phyloP scores from a whole-genome alignment of 2,888 invertebrate genomes.

The Machimus rusticus region DNA sequence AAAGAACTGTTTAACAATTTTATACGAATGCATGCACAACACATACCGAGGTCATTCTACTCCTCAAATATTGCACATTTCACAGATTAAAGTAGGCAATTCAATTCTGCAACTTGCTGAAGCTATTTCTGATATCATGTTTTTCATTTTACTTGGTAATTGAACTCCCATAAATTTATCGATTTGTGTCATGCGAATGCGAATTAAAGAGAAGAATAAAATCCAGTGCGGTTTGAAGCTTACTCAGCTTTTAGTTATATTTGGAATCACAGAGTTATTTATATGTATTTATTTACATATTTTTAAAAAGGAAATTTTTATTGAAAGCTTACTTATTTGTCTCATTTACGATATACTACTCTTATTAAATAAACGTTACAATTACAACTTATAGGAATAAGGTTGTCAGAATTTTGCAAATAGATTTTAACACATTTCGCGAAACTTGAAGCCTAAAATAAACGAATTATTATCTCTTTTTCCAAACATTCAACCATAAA shows the following conservation, averaged over 20 bases:
- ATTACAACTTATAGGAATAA: background rate
- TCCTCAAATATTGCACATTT: background rate
- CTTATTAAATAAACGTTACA: no score
- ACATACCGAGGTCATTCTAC: background rate
- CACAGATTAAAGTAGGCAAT: background rate
- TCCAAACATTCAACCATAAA: background rate
- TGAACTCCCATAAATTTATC: background rate
- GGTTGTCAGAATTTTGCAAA: background rate
- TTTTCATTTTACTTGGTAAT: background rate
- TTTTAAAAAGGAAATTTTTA: background rate
- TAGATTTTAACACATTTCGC: background rate
- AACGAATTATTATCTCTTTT: background rate
- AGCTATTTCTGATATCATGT: background rate
- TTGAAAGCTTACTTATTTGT: no score
- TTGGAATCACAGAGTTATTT: background rate
- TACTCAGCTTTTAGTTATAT: background rate
- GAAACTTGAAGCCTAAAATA: background rate
- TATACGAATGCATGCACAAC: background rate
- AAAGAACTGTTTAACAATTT: background rate
- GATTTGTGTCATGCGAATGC: background rate
- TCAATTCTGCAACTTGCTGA: background rate
- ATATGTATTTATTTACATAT: background rate
- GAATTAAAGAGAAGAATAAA: background rate
- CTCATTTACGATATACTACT: no score
- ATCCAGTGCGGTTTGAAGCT: background rate